Evolutionary conservation across 2,888 invertebrate species (phyloP).

Genomic region (Argyresthia albistria): DNA sequence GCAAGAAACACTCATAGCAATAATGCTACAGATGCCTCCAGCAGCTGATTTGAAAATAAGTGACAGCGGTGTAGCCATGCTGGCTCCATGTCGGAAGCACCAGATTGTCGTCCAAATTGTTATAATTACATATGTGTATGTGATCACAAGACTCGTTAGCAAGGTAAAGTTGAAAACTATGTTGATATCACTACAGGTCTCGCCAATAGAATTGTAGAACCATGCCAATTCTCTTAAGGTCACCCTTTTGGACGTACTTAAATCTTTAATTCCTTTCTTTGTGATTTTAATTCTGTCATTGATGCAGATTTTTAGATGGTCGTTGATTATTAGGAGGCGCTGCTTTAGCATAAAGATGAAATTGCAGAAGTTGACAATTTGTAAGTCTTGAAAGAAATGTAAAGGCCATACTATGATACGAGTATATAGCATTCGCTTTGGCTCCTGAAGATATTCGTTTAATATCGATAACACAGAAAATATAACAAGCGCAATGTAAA

Average conservation of each 20-base stretch:
- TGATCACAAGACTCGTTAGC: slow-evolving; percentile 7
- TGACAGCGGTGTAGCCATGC: not conserved
- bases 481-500: no score
- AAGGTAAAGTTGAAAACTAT: slow-evolving; percentile 10
- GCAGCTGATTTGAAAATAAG: slow-evolving; percentile 6
- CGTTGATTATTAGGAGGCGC: not conserved
- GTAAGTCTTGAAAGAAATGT: not conserved
- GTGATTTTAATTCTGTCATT: not conserved
- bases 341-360: not conserved
- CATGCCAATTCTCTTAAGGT: slow-evolving; percentile 2
- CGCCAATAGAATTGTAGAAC: slow-evolving; percentile 8
- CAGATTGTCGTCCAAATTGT: slow-evolving; percentile 9
- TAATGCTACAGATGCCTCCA: slow-evolving; percentile 4
- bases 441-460: no score
- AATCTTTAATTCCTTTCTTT: not conserved
- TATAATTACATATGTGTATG: slow-evolving; percentile 8
- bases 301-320: not conserved
- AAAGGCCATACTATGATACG: not conserved
- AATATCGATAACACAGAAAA: no score
- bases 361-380: not conserved
- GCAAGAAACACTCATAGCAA: slow-evolving; percentile 8
- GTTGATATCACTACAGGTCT: slow-evolving; percentile 10
- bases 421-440: no score
- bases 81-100: not conserved
- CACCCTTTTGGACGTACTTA: not conserved